These are phyloP conservation scores for Tiliacea aurago DNA, from an alignment of 2,888 invertebrate genomes.

Conservation along the genomic window DNA sequence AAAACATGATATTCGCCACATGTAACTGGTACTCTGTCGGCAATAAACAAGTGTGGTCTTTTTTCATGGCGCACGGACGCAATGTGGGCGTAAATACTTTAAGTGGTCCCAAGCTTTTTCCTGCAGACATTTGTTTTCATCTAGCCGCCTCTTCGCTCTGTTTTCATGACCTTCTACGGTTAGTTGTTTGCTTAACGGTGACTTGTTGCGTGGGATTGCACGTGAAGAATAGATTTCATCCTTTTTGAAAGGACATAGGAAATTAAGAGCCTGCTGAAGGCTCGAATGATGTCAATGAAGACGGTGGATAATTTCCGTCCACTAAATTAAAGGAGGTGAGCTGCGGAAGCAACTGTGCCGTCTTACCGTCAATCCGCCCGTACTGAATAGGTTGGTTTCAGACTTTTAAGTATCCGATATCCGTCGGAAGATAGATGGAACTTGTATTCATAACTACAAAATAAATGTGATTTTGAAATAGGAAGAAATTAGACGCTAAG, in stretches of 20 bases:
- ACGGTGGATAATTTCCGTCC: slow-evolving; percentile 49
- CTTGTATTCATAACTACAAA: neutral
- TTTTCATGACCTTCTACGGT: slow-evolving; percentile 37
- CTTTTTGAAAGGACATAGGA: slow-evolving; percentile 3
- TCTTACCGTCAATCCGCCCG: slow-evolving; percentile 21
- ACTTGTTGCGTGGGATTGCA: slow-evolving; percentile 52
- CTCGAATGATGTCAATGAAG: slow-evolving; percentile 35
- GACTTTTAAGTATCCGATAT: slow-evolving; percentile 19
- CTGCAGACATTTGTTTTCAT: slow-evolving; percentile 60
- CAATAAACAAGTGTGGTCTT: slow-evolving; percentile 49
- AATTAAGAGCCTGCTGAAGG: neutral
- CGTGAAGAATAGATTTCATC: slow-evolving; percentile 10
- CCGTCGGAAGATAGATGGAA: slow-evolving; percentile 2
- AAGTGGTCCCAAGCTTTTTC: slow-evolving; percentile 52
- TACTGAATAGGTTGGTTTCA: slow-evolving; percentile 10
- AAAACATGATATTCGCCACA: slow-evolving; percentile 38
- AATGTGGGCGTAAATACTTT: slow-evolving; percentile 49
- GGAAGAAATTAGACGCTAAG: neutral
- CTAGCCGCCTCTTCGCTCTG: slow-evolving; percentile 30
- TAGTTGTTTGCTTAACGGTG: slow-evolving; percentile 30
- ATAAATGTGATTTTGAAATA: neutral
- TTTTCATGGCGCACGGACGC: slow-evolving; percentile 32
- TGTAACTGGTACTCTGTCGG: slow-evolving; percentile 30
- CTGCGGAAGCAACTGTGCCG: slow-evolving; percentile 4
- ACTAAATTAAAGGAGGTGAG: slow-evolving; percentile 23